Evolutionary conservation across 2,113 vertebrate genomes (phyloP).

Genomic region (Ageneiosus marmoratus): DNA sequence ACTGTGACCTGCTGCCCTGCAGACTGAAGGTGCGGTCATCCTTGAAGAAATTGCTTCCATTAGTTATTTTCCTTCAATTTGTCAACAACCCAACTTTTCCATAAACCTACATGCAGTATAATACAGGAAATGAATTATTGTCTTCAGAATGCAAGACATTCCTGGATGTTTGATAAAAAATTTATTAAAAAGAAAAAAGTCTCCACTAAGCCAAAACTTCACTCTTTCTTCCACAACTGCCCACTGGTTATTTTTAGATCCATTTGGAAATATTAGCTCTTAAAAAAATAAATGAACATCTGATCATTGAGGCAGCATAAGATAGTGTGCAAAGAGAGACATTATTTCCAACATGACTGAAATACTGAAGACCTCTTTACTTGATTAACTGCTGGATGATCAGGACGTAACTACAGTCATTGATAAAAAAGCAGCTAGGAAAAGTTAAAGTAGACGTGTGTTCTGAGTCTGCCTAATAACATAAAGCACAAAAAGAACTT

Average conservation of each 20-base stretch:
- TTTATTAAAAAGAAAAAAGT: not conserved
- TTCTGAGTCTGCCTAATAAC: not conserved
- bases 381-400: conserved; percentile 30
- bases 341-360: conserved; percentile 9
- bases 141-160: not conserved
- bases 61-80: not conserved
- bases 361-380: conserved; percentile 4
- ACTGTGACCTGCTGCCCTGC: not conserved
- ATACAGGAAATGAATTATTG: not conserved
- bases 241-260: not conserved
- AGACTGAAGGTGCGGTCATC: not conserved
- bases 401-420: not conserved
- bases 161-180: not conserved
- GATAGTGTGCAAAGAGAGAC: not conserved
- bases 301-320: not conserved
- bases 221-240: not conserved
- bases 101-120: too few species aligned
- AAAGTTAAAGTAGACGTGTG: conserved; percentile 1
- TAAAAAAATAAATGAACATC: not conserved
- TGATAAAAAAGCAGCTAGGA: conserved; percentile 17
- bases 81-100: not conserved
- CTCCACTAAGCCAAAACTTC: too few species aligned
- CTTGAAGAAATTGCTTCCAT: not conserved
- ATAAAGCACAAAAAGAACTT: not conserved
- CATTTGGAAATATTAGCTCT: not conserved